These are phyloP conservation scores for Axea sp. DNA, from an alignment of 2,888 invertebrate species.

Conservation along the genomic window DNA sequence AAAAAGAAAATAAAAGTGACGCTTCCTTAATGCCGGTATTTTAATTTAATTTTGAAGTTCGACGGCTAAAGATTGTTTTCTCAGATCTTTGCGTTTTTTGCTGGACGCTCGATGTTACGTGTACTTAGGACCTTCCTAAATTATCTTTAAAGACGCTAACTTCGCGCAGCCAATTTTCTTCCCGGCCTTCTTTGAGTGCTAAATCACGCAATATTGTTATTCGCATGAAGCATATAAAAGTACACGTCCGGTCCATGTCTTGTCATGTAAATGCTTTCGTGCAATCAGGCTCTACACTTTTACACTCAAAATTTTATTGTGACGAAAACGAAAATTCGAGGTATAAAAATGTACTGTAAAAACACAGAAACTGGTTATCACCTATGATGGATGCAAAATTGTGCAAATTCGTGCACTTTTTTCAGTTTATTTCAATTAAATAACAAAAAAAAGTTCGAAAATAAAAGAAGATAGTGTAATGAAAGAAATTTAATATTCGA, in stretches of 20 bases:
- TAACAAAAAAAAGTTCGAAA: too few relatives aligned
- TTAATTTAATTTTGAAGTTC: slow-evolving; percentile 27
- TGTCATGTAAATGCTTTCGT: slow-evolving; percentile 56
- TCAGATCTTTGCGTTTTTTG: slow-evolving; percentile 26
- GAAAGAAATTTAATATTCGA: slow-evolving; percentile 20
- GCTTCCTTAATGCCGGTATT: slow-evolving; percentile 2
- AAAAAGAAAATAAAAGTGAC: slow-evolving; percentile 7
- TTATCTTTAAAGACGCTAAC: slow-evolving; percentile 54
- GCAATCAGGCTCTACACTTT: not conserved
- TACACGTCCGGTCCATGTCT: slow-evolving; percentile 51
- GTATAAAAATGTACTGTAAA: too few relatives aligned
- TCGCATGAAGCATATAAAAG: slow-evolving; percentile 32
- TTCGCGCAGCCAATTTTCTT: slow-evolving; percentile 35
- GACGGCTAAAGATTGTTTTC: slow-evolving; percentile 20
- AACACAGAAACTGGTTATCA: too few relatives aligned
- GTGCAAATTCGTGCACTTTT: too few relatives aligned
- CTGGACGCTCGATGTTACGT: slow-evolving; percentile 10
- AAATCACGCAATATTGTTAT: slow-evolving; percentile 57
- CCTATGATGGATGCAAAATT: too few relatives aligned
- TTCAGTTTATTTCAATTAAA: too few relatives aligned
- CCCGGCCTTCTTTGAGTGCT: slow-evolving; percentile 22
- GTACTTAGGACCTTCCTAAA: slow-evolving; percentile 48
- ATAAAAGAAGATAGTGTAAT: not conserved
- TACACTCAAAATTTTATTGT: too few relatives aligned
- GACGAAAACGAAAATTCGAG: too few relatives aligned